Conservation (phyloP, 2,888 invertebrate genomes). For the Oligia latruncula region DNA sequence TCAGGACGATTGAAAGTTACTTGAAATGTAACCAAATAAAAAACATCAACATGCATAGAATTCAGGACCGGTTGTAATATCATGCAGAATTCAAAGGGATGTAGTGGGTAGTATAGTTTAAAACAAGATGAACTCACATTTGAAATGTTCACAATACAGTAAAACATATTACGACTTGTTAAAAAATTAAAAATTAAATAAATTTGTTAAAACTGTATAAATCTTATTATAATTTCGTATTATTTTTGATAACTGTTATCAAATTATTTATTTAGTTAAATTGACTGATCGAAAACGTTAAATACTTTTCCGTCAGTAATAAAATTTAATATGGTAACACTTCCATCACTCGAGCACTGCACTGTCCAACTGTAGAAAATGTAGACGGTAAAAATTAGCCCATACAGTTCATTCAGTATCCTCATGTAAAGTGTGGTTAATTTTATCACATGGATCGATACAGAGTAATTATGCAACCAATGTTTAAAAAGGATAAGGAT, state of each 20-base stretch:
- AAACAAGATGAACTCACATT: conserved; percentile 1
- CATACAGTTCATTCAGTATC: conserved; percentile 19
- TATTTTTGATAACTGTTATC: not conserved
- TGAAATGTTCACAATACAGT: not conserved
- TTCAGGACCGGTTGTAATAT: conserved; percentile 15
- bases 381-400: not conserved
- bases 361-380: not conserved
- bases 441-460: conserved; percentile 35
- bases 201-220: conserved; percentile 2
- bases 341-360: not conserved
- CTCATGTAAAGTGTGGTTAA: not conserved
- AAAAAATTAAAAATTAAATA: not conserved
- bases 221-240: not conserved
- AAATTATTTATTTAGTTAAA: not conserved
- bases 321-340: not conserved
- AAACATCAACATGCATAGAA: conserved; percentile 48
- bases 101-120: not conserved
- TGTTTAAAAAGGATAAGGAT: conserved; percentile 36
- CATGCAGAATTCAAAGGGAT: conserved; percentile 36
- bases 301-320: not conserved
- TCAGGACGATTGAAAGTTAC: conserved; percentile 26
- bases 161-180: not conserved
- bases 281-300: not conserved
- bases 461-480: conserved; percentile 10
- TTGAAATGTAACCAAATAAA: conserved; percentile 24